Conservation (phyloP, 2,797 vertebrate species). For the Schizopygopsis pylzovi region DNA sequence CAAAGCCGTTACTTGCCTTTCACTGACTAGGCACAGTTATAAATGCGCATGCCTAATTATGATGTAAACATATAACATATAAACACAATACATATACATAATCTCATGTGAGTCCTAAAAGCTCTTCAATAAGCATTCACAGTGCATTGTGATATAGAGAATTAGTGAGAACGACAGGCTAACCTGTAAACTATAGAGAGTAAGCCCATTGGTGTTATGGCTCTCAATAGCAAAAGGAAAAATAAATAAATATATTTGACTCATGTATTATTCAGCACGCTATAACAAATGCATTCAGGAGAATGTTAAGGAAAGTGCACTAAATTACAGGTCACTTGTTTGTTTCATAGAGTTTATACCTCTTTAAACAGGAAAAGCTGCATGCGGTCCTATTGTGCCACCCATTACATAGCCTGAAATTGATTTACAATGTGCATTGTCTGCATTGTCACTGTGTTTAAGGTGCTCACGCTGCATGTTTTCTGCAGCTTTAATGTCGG, state of each 20-base stretch:
- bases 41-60: background rate
- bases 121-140: conserved; percentile 25
- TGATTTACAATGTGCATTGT: conserved; percentile 25
- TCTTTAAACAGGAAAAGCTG: conserved; percentile 30
- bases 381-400: conserved; percentile 8
- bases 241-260: conserved; percentile 54
- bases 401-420: conserved; percentile 16
- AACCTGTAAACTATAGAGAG: conserved; percentile 30
- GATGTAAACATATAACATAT: background rate
- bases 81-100: background rate
- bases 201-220: conserved; percentile 6
- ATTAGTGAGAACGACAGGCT: conserved; percentile 20
- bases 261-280: conserved; percentile 50
- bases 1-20: background rate
- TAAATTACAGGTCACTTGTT: conserved; percentile 44
- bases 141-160: conserved; percentile 15
- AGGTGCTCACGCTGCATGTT: conserved; percentile 37
- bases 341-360: conserved; percentile 5
- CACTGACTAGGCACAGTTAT: background rate
- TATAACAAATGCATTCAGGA: conserved; percentile 43
- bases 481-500: conserved; percentile 26
- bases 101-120: conserved; percentile 34
- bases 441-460: conserved; percentile 28
- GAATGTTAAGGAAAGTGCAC: conserved; percentile 45
- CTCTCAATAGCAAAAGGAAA: conserved; percentile 40